phyloP scores from a whole-genome alignment of 1,140 invertebrate species.

The Battus philenor region DNA sequence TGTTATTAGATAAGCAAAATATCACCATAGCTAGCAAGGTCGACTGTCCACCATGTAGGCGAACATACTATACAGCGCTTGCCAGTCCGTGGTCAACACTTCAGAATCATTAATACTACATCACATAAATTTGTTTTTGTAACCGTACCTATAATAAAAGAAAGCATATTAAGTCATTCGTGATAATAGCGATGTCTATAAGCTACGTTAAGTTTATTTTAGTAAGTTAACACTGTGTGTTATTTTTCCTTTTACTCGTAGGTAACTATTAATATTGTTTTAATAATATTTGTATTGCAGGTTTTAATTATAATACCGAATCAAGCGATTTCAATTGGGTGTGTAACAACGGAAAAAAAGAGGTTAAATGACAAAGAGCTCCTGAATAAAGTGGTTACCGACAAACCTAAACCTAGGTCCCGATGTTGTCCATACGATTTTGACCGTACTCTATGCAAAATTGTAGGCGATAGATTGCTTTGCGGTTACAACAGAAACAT shows the following conservation, averaged over 20 bases:
- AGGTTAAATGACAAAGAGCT: background rate
- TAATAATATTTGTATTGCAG: background rate
- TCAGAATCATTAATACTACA: too few relatives aligned
- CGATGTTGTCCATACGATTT: conserved; percentile 59
- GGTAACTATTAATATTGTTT: background rate
- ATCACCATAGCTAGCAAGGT: too few relatives aligned
- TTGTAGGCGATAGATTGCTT: conserved; percentile 45
- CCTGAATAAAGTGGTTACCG: background rate
- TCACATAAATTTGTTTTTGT: too few relatives aligned
- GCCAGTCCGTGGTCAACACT: too few relatives aligned
- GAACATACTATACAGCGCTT: too few relatives aligned
- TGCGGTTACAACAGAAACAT: conserved; percentile 58
- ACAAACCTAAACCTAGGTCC: conserved; percentile 17
- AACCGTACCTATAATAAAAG: too few relatives aligned
- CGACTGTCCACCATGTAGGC: too few relatives aligned
- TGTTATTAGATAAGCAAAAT: too few relatives aligned
- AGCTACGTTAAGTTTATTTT: conserved; percentile 23
- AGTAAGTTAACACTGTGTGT: conserved; percentile 29
- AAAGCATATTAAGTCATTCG: conserved; percentile 23
- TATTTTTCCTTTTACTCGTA: conserved; percentile 3
- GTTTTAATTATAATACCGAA: conserved; percentile 1
- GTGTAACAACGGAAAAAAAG: background rate
- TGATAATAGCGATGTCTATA: conserved; percentile 45
- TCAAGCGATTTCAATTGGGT: background rate
- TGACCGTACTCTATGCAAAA: conserved; percentile 39